Base-by-base conservation (phyloP, 2,888 invertebrate species). In the Notocelia uddmanniana region DNA sequence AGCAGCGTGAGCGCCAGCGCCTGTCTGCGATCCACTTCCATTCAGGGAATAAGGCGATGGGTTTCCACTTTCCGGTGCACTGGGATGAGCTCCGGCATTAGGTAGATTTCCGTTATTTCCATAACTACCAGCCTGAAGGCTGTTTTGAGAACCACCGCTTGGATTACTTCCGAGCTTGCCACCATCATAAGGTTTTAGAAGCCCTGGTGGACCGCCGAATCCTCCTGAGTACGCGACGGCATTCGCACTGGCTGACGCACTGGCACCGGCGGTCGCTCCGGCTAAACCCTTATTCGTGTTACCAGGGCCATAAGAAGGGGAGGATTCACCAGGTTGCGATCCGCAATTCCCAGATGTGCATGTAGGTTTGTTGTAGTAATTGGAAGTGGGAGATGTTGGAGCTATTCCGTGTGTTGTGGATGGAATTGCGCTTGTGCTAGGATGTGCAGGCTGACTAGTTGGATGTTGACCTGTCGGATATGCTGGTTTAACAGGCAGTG, bases 171-270 rank as follows among this genome's bases (percentile, higher is more conserved):
- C 59, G 15, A 60, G 54, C 82, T 88, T 90, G 34, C 86, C 87
- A 70, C 81, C 79, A 67, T 92, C 90, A 74, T 83, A 86, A 1
- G 93, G 91, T 78, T 85, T 85, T 8, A 92, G 77, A 15, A 92
- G 71, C n/a, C 93, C 93, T 31, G 92, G 88, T 58, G 93, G 91
- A 34, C 92, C 93, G 48, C 92, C 91, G 76, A 93, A 93, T 18
- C 93, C 90, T 67, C 91, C 92, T 18, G 86, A 82, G 74, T 93
- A 93, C 48, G 81, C 83, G 34, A 84, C 81, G 10, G 87, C 84
- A 63, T 84, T 83, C 19, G 89, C 86, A 68, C 77, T 77, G 31
- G 86, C 85, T 5, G 77, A 73, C 15, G 87, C 85, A 41, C 74
- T 76, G 19, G 84, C 81, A 6, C 73, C 71, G 8, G 75, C 73